Conservation (phyloP, 2,797 vertebrate genomes). For the Meriones psammophilus region DNA sequence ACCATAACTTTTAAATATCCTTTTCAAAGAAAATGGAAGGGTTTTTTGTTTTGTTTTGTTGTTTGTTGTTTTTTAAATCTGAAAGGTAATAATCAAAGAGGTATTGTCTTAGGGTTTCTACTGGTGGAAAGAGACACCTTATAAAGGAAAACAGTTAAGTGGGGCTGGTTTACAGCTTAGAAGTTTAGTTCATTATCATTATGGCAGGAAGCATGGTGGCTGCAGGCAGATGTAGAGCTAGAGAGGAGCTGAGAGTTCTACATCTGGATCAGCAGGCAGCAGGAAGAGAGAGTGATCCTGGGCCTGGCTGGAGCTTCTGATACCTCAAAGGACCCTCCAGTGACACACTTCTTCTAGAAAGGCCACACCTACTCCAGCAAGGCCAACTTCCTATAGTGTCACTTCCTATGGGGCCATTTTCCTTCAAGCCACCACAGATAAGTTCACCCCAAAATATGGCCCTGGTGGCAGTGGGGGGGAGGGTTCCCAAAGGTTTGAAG, state of each 20-base stretch:
- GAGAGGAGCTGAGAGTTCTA: not conserved
- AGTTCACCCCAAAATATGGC: not conserved
- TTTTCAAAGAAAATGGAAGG: not conserved
- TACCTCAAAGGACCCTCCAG: not conserved
- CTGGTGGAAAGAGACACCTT: not conserved
- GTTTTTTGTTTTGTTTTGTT: no score
- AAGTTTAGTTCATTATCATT: not conserved
- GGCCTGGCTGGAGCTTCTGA: not conserved
- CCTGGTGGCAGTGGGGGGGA: not conserved
- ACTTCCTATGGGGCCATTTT: not conserved
- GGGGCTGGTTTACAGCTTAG: not conserved
- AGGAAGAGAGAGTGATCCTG: not conserved
- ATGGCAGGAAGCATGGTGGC: not conserved
- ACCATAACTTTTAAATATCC: not conserved
- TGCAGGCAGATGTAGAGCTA: not conserved
- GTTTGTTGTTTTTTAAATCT: not conserved
- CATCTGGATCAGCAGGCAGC: not conserved
- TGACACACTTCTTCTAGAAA: not conserved
- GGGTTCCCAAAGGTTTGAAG: not conserved
- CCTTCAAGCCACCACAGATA: not conserved
- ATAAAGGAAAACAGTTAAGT: not conserved
- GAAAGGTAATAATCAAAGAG: not conserved
- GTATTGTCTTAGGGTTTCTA: not conserved
- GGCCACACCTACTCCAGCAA: not conserved
- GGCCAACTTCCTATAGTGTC: not conserved